These are phyloP conservation scores for Nasonovia ribisnigri DNA, from an alignment of 2,888 invertebrate genomes.

Conservation along the genomic window DNA sequence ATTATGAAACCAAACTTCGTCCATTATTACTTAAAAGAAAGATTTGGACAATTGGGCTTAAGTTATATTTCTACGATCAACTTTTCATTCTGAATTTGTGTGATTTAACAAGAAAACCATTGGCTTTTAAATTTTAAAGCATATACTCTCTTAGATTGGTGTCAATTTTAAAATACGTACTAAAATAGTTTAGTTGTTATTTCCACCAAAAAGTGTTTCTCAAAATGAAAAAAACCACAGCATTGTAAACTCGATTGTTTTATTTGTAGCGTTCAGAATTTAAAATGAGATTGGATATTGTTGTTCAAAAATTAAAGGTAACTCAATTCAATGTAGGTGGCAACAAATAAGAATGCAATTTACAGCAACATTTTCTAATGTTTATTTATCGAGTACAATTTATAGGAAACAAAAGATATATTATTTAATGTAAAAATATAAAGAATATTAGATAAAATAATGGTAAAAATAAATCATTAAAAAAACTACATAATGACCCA, in stretches of 20 bases:
- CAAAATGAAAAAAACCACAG: background rate
- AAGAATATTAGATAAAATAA: background rate
- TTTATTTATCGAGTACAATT: background rate
- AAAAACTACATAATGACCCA: background rate
- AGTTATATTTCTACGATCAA: background rate
- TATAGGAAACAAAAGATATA: background rate
- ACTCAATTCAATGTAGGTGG: background rate
- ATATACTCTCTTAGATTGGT: background rate
- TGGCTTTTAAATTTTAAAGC: background rate
- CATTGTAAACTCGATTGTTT: background rate
- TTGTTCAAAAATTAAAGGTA: background rate
- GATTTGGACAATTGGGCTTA: background rate
- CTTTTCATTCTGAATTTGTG: background rate
- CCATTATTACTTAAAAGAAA: background rate
- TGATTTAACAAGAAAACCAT: background rate
- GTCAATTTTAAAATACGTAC: background rate
- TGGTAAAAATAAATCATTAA: background rate
- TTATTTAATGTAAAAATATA: background rate
- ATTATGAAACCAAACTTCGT: background rate
- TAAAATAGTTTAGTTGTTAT: background rate
- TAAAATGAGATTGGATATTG: slow-evolving; percentile 14
- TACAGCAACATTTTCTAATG: background rate
- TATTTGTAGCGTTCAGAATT: background rate
- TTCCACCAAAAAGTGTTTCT: background rate
- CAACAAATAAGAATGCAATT: background rate